These are phyloP conservation scores for Drosophila buzzatii DNA, from an alignment of 2,888 invertebrate genomes.

Conservation along the genomic window DNA sequence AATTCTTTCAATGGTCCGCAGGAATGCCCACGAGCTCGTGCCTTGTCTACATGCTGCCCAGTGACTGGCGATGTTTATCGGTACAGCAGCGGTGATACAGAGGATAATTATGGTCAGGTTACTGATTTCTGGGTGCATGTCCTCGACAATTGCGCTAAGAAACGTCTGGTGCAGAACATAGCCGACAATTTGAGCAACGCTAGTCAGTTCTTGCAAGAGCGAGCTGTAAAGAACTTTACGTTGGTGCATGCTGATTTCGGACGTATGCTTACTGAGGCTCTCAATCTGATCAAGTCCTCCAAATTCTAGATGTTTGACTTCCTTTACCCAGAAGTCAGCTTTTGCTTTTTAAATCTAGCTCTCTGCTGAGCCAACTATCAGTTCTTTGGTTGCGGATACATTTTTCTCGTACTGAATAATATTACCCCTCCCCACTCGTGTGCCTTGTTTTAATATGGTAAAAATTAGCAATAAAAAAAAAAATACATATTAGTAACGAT, in stretches of 20 bases:
- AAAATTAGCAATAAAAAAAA: constrained; percentile 31
- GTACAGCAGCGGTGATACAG: constrained; percentile 91
- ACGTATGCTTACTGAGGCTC: constrained; percentile 88
- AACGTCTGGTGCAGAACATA: constrained; percentile 92
- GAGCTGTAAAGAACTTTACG: constrained; percentile 93
- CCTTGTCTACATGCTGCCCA: constrained; percentile 87
- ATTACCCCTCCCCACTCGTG: constrained; percentile 14
- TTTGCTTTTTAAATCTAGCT: constrained; percentile 31
- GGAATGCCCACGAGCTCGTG: constrained; percentile 88
- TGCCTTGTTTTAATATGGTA: constrained; percentile 49
- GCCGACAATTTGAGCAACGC: constrained; percentile 92
- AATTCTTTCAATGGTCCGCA: constrained; percentile 97
- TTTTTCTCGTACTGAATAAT: constrained; percentile 38
- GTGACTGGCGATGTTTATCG: constrained; percentile 92
- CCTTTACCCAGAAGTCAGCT: constrained; percentile 14
- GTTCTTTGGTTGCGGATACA: constrained; percentile 54
- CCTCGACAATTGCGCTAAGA: constrained; percentile 90
- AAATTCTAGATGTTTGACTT: constrained; percentile 86
- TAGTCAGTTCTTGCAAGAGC: constrained; percentile 93
- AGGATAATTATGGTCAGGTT: constrained; percentile 96
- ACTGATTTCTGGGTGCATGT: constrained; percentile 92
- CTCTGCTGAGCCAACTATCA: constrained; percentile 41
- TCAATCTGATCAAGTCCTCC: constrained; percentile 87
- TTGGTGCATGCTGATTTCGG: constrained; percentile 93
- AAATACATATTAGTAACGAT: constrained; percentile 28